Conservation (phyloP, 2,888 invertebrate genomes). For the Microctonus brassicae region DNA sequence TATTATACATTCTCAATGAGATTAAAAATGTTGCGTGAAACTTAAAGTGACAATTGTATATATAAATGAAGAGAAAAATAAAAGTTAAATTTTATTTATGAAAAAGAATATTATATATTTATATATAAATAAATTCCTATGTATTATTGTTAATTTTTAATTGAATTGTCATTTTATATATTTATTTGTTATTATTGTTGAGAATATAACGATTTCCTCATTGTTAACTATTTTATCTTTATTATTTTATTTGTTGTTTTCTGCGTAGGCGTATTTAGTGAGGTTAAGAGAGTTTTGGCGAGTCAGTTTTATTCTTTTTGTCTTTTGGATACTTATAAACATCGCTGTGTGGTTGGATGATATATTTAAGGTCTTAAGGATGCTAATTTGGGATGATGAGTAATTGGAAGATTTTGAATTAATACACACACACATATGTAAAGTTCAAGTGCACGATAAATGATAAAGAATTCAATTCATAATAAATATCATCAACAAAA, state of each 20-base stretch:
- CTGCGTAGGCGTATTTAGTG: not conserved
- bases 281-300: not conserved
- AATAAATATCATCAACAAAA: no score
- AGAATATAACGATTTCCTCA: not conserved
- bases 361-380: not conserved
- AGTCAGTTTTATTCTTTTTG: not conserved
- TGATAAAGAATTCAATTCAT: not conserved
- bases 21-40: no score
- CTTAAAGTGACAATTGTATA: not conserved
- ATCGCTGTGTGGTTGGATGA: not conserved
- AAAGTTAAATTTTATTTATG: not conserved
- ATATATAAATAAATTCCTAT: not conserved
- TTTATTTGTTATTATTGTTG: no score
- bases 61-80: not conserved
- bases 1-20: conserved; percentile 11
- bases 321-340: not conserved
- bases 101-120: not conserved
- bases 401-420: conserved; percentile 27
- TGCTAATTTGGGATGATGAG: conserved; percentile 38
- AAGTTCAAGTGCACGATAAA: conserved; percentile 13
- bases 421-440: not conserved
- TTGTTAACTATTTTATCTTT: no score
- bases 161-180: no score
- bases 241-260: not conserved
- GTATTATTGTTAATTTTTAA: not conserved